Base-by-base conservation (phyloP, 1,140 invertebrate species). In the Diprion similis region DNA sequence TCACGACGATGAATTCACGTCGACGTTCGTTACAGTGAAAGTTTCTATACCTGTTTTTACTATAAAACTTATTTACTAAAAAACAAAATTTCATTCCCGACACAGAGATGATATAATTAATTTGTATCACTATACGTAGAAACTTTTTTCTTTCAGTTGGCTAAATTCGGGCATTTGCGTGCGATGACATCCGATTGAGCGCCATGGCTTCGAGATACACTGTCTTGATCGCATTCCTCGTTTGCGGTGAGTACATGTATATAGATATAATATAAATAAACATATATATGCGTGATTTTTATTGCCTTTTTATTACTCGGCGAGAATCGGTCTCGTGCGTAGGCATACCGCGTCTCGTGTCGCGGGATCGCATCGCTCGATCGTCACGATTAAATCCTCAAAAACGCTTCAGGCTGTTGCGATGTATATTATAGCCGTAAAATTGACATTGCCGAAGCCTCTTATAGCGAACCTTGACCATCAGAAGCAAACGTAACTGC, bases 171-270 rank as follows among this genome's bases (percentile, higher is more conserved):
- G 78, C 46, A 70, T 71, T 51, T 74, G 64, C 76, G 71, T 78
- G 84, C 79, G 79, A 84, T 84, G 83, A 84, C 76, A 84, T 78
- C 77, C 81, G 71, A 78, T 71, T 81, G 75, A 82, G 37, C 59
- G 78, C 73, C 76, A 85, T 85, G 84, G 74, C 76, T 73, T 71
- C 77, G 73, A 84, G 81, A 77, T 79, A 83, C 74, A 76, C 82
- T 24, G 70, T 80, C 70, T 80, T 80, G 68, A 77, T 77, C 70
- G 68, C 80, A 72, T 75, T 78, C 76, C 72, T 85, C 69, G 74
- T 78, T 47, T 80, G 78, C 48, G 80, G 84, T 85, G 73, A 80
- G 77, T 76, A 51, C 46, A 19, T 6, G 17, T 24, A 15, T 46
- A 9, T 46, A 19, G 45, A 47, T 10, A 71, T 46, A n/a, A 71